Evolutionary conservation across 2,113 vertebrate species (phyloP).

Genomic region (Athene noctua): DNA sequence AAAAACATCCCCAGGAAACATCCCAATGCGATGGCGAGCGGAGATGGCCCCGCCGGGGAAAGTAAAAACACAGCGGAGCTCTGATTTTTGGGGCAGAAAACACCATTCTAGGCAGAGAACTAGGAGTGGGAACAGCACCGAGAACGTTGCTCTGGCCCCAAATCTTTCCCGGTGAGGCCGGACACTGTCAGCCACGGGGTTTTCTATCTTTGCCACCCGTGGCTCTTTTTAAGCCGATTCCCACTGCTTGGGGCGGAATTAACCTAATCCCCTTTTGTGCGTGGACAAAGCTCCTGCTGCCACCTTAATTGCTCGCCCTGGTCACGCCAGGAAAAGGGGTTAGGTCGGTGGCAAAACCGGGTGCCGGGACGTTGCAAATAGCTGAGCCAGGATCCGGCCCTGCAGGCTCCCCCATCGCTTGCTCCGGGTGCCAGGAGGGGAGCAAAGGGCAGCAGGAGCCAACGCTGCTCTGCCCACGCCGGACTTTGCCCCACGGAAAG

Average conservation of each 20-base stretch:
- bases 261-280: constrained; percentile 35
- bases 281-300: background rate
- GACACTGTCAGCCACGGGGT: fast-evolving
- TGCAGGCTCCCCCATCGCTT: fast-evolving
- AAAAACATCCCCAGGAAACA: constrained; percentile 57
- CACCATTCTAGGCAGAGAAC: background rate
- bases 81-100: background rate
- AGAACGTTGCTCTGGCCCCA: background rate
- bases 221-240: constrained; percentile 5
- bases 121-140: background rate
- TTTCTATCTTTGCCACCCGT: background rate
- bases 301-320: background rate
- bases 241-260: background rate
- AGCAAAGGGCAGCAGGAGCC: background rate
- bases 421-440: background rate
- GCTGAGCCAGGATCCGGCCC: background rate
- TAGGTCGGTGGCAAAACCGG: background rate
- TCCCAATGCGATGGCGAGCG: background rate
- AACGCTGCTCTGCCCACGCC: background rate
- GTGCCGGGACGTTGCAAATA: background rate
- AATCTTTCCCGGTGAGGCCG: fast-evolving
- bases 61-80: background rate
- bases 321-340: background rate
- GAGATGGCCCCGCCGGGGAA: background rate
- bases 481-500: constrained; percentile 3